Conservation (phyloP, 2,113 vertebrate species). For the Trochalopteron elliotii region DNA sequence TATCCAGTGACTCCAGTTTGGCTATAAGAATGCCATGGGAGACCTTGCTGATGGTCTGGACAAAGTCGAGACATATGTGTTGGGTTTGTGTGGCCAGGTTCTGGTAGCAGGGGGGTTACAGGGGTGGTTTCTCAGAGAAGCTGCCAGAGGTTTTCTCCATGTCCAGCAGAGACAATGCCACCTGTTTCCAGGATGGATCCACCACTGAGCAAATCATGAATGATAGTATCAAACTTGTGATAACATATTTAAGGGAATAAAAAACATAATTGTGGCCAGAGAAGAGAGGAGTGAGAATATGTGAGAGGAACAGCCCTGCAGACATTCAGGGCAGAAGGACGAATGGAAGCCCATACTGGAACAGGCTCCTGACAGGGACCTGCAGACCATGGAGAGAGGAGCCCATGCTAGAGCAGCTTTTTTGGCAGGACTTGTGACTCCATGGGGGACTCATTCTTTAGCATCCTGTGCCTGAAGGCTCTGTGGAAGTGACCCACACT, state of each 20-base stretch:
- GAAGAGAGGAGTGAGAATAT: not conserved
- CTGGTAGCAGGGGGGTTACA: not conserved
- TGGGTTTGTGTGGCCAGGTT: not conserved
- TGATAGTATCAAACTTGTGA: too few species aligned
- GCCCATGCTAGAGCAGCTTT: not conserved
- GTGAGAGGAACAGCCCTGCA: not conserved
- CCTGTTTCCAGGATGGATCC: not conserved
- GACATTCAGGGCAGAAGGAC: not conserved
- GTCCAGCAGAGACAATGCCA: not conserved
- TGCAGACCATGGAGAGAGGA: not conserved
- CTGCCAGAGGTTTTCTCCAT: not conserved
- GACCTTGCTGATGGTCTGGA: not conserved
- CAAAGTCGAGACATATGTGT: not conserved
- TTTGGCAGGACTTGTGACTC: not conserved
- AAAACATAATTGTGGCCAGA: not conserved
- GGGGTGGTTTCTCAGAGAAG: not conserved
- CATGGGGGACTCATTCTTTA: not conserved
- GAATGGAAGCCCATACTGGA: not conserved
- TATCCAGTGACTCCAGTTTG: not conserved
- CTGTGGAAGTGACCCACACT: accelerated
- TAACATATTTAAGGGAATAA: not conserved
- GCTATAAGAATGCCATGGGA: not conserved
- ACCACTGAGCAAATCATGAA: not conserved
- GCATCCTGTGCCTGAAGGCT: not conserved
- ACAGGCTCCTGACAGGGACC: not conserved